These are phyloP conservation scores for Aphelinus certus DNA, from an alignment of 1,140 invertebrate genomes.

Conservation along the genomic window DNA sequence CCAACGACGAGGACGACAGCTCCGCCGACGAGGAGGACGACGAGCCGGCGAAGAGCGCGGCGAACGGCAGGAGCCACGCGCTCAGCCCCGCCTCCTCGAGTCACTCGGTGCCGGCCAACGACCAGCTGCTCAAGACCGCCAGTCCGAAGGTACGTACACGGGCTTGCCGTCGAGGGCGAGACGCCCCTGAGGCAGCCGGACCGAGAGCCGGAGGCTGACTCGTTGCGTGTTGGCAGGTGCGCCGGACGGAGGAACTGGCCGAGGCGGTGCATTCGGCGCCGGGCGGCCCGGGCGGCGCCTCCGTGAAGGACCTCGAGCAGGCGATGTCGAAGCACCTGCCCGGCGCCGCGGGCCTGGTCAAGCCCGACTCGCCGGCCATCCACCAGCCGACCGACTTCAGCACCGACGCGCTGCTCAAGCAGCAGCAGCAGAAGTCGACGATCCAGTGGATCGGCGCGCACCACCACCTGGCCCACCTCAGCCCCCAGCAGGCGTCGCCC, in stretches of 20 bases:
- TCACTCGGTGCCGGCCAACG: slow-evolving; percentile 59
- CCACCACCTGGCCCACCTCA: slow-evolving; percentile 71
- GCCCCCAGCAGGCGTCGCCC: slow-evolving; percentile 71
- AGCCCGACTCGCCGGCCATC: slow-evolving; percentile 66
- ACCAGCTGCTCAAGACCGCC: slow-evolving; percentile 53
- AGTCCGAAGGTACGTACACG: slow-evolving; percentile 62
- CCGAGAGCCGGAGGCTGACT: slow-evolving; percentile 36
- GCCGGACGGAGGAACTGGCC: slow-evolving; percentile 26
- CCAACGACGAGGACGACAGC: slow-evolving; percentile 63
- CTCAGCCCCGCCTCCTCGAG: slow-evolving; percentile 72
- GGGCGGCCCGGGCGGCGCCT: slow-evolving; percentile 64
- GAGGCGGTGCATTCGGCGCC: slow-evolving; percentile 55
- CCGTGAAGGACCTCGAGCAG: slow-evolving; percentile 92
- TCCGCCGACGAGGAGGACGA: slow-evolving; percentile 70
- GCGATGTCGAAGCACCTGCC: slow-evolving; percentile 96
- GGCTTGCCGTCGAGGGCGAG: slow-evolving; percentile 29
- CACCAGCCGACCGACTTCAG: slow-evolving; percentile 86
- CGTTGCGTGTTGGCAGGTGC: background rate
- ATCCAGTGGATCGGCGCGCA: slow-evolving; percentile 94
- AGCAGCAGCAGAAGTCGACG: slow-evolving; percentile 84
- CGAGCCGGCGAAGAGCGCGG: slow-evolving; percentile 47
- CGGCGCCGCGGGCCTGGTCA: slow-evolving; percentile 68
- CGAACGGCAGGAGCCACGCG: slow-evolving; percentile 60
- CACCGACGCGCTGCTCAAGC: slow-evolving; percentile 83
- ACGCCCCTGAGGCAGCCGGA: slow-evolving; percentile 45